phyloP scores from a whole-genome alignment of 2,888 invertebrate species.

The Eulithis testata region DNA sequence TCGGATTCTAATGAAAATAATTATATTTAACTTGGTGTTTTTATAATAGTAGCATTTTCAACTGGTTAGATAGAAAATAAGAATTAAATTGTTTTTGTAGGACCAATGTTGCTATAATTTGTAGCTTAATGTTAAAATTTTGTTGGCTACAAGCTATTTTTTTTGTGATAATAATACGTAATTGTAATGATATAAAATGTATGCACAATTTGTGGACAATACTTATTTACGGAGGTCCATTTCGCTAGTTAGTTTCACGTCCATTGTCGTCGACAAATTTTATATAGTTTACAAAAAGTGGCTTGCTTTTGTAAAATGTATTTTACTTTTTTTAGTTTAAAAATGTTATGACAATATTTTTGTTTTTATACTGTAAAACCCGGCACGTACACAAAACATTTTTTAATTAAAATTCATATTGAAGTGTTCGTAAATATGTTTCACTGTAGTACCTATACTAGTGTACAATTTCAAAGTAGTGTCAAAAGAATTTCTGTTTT shows the following conservation, averaged over 20 bases:
- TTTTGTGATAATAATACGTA: constrained; percentile 77
- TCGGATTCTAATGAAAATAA: constrained; percentile 46
- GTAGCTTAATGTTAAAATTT: constrained; percentile 47
- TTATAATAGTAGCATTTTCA: constrained; percentile 64
- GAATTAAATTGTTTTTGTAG: constrained; percentile 56
- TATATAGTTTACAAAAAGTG: constrained; percentile 57
- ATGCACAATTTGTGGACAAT: constrained; percentile 83
- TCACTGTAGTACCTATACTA: too few relatives aligned
- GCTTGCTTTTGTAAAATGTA: constrained; percentile 45
- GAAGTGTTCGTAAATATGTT: not conserved
- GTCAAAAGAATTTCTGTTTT: not conserved
- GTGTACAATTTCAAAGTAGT: too few relatives aligned
- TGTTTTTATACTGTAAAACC: not conserved
- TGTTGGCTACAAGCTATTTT: constrained; percentile 60
- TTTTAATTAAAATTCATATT: not conserved
- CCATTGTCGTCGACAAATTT: constrained; percentile 66
- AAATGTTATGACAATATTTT: not conserved
- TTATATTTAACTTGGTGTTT: constrained; percentile 62
- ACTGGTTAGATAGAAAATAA: constrained; percentile 33
- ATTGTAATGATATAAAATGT: constrained; percentile 56
- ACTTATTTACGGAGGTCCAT: constrained; percentile 80
- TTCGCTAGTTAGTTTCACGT: constrained; percentile 71
- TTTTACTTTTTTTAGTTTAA: constrained; percentile 2
- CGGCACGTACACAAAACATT: not conserved
- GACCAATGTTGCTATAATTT: constrained; percentile 63